Conservation (phyloP, 2,797 vertebrate genomes). For the Agapornis canus region DNA sequence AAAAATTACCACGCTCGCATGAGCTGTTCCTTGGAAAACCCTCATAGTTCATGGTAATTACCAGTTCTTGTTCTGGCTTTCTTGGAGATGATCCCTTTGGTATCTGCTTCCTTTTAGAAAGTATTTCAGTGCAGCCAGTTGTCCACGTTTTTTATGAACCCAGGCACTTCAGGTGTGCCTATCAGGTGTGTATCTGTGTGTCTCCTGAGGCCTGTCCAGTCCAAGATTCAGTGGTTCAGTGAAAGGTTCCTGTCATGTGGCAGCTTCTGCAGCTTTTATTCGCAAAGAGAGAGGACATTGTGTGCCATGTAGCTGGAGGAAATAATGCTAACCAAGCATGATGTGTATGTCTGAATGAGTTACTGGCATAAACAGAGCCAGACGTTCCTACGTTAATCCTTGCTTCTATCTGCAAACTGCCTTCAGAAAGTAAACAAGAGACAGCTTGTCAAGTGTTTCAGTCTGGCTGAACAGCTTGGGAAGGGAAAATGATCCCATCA, state of each 20-base stretch:
- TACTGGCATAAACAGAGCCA: not conserved
- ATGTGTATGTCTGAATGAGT: not conserved
- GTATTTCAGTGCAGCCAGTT: not conserved
- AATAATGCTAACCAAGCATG: not conserved
- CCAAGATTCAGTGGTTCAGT: not conserved
- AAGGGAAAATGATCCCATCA: not conserved
- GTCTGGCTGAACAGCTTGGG: not conserved
- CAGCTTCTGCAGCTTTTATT: not conserved
- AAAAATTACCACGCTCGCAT: not conserved
- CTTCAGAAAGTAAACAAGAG: not conserved
- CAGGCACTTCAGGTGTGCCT: not conserved
- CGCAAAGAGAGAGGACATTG: not conserved
- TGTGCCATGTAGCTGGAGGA: not conserved
- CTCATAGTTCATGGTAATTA: not conserved
- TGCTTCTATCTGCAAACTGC: not conserved
- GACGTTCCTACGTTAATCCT: not conserved
- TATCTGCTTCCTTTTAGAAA: not conserved
- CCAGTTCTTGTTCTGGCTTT: not conserved
- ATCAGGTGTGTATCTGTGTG: not conserved
- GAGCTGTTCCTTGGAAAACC: not conserved
- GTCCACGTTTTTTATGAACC: rapidly evolving
- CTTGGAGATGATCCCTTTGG: not conserved
- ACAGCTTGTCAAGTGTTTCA: not conserved
- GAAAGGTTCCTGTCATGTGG: not conserved
- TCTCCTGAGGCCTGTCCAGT: not conserved